phyloP scores from a whole-genome alignment of 2,797 vertebrate species.

The Antrozous pallidus region DNA sequence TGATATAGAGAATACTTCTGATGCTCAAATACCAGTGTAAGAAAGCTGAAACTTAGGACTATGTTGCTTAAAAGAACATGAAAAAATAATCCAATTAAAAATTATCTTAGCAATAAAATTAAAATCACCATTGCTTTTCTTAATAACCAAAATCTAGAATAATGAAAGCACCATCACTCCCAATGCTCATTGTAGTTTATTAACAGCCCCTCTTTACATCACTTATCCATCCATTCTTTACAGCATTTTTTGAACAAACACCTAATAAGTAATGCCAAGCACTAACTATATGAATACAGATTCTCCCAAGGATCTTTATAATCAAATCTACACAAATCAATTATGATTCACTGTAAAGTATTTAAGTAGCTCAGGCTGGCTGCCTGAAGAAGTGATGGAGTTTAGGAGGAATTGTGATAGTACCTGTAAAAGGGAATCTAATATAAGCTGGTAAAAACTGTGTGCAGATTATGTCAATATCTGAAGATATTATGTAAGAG shows the following conservation, averaged over 20 bases:
- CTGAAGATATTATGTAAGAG: background rate
- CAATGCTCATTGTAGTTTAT: background rate
- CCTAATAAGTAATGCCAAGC: background rate
- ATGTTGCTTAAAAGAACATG: background rate
- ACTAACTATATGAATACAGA: background rate
- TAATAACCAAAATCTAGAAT: conserved; percentile 1
- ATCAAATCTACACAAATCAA: background rate
- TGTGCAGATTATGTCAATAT: background rate
- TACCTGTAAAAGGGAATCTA: background rate
- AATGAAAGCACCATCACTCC: background rate
- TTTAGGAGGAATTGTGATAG: background rate
- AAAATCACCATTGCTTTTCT: background rate
- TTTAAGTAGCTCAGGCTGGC: background rate
- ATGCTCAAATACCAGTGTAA: conserved; percentile 12
- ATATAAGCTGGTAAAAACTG: background rate
- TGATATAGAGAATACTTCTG: background rate
- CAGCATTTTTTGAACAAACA: background rate
- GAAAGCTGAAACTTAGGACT: background rate
- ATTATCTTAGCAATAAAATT: background rate
- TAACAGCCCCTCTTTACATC: background rate
- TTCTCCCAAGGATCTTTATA: background rate
- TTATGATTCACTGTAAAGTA: background rate
- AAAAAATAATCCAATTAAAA: conserved; percentile 22
- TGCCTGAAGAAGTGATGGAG: background rate
- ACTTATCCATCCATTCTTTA: background rate